Conservation (phyloP, 2,888 invertebrate genomes). For the Latrodectus hesperus region DNA sequence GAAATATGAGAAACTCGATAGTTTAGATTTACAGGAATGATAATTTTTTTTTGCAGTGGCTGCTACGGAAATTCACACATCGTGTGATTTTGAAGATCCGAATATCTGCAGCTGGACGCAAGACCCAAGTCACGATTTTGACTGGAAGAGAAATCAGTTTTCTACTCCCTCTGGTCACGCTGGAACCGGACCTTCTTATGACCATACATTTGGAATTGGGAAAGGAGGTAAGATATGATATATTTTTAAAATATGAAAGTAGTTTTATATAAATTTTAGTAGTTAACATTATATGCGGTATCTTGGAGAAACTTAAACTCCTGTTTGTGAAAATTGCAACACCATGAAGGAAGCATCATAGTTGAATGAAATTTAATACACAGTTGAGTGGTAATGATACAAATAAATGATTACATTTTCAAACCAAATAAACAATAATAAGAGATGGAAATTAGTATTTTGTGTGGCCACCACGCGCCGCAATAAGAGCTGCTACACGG, state of each 20-base stretch:
- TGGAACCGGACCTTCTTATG: slow-evolving; percentile 84
- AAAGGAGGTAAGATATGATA: slow-evolving; percentile 75
- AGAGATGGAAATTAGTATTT: too few relatives aligned
- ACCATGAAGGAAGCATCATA: too few relatives aligned
- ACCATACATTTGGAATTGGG: slow-evolving; percentile 82
- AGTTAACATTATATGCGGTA: not conserved
- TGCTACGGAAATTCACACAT: slow-evolving; percentile 75
- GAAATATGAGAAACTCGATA: too few relatives aligned
- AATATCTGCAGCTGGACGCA: slow-evolving; percentile 87
- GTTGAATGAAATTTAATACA: too few relatives aligned
- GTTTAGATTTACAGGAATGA: not conserved
- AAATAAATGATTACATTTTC: too few relatives aligned
- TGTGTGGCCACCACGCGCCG: too few relatives aligned
- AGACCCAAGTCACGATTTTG: slow-evolving; percentile 82
- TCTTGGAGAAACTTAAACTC: too few relatives aligned
- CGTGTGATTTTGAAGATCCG: slow-evolving; percentile 82
- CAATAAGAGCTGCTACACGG: too few relatives aligned
- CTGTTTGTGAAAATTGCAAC: too few relatives aligned
- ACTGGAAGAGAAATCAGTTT: slow-evolving; percentile 82
- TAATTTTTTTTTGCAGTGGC: slow-evolving; percentile 73
- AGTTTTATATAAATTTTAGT: not conserved
- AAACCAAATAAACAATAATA: too few relatives aligned
- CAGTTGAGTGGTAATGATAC: too few relatives aligned
- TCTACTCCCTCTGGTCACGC: slow-evolving; percentile 81
- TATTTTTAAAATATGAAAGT: too few relatives aligned